Base-by-base conservation (phyloP, 2,888 invertebrate species). In the Noctua fimbriata region DNA sequence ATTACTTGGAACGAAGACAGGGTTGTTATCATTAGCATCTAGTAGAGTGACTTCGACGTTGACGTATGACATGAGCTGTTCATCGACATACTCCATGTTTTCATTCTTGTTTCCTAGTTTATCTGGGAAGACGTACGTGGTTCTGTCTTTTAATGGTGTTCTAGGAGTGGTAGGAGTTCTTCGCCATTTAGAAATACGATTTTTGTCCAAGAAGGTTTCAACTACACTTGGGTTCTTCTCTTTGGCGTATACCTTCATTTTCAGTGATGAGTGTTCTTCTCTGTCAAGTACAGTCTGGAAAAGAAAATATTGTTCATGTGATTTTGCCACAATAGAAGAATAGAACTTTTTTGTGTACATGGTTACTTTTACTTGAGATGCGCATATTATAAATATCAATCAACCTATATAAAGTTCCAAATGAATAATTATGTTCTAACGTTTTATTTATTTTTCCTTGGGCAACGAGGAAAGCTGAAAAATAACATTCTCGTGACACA, bases 1-100 rank as follows among this genome's bases (percentile, higher is more conserved):
- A 93, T 99, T 99, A 78, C 98, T 98, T 7, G 98, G 98, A 44
- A 98, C 97, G 91, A 99, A 99, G 47, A 98, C 98, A 0, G 99
- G 99, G 89, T 98, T 98, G 90, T 99, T 99, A 92, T 99, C 99
- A 92, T 99, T 99, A 28, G 99, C 98, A 92, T 99, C 99, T 0
- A 98, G 96, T 47, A 99, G 94, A 0, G 98, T 98, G 1, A 99
- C 98, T 95, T 98, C 98, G 0, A 99, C 98, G 65, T 97, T 97
- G 0, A 98, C 98, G 44, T 93, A 97, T 5, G 97, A 97, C 95
- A 97, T 96, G 0, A 96, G 89, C 84, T 96, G 96, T 67, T 97
- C 95, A 78, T 96, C 96, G 73, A 95, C 91, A 75, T 94, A 95
- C 87, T 97, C 96, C 24, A 97, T 93, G 63, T 96, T 96, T 85